phyloP scores from a whole-genome alignment of 2,113 vertebrate species.

The Numenius arquata region DNA sequence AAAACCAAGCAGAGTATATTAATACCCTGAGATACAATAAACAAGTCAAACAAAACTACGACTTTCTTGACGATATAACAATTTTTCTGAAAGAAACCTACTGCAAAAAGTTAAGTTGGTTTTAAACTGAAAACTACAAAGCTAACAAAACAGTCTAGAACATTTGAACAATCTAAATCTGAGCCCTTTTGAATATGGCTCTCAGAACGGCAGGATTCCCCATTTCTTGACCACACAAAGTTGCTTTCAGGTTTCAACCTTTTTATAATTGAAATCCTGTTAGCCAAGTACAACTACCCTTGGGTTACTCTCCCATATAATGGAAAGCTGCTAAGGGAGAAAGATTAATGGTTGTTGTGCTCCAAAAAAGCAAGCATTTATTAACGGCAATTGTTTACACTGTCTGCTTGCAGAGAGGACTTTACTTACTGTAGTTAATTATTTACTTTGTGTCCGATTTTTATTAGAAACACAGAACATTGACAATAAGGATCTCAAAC shows the following conservation, averaged over 20 bases:
- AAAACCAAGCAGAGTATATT: not conserved
- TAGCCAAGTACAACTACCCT: not conserved
- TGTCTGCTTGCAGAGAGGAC: not conserved
- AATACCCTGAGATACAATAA: not conserved
- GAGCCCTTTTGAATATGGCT: not conserved
- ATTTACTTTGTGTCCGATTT: conserved; percentile 27
- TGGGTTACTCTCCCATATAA: not conserved
- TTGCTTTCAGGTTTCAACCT: not conserved
- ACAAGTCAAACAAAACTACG: not conserved
- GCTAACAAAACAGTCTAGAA: not conserved
- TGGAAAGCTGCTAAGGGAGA: not conserved
- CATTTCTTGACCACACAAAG: not conserved
- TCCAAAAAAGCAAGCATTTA: not conserved
- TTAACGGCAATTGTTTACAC: not conserved
- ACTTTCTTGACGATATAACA: not conserved
- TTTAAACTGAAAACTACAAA: not conserved
- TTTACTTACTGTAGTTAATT: not conserved
- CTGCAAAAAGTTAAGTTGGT: not conserved
- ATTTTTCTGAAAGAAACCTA: not conserved
- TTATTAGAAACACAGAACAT: not conserved
- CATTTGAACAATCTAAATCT: not conserved
- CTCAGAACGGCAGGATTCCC: not conserved
- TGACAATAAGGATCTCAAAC: not conserved
- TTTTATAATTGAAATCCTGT: not conserved
- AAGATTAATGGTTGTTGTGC: not conserved